Evolutionary conservation across 2,113 vertebrate genomes (phyloP), one percentile per base, ranked within the genome.

Genomic region (Centropus bengalensis): DNA sequence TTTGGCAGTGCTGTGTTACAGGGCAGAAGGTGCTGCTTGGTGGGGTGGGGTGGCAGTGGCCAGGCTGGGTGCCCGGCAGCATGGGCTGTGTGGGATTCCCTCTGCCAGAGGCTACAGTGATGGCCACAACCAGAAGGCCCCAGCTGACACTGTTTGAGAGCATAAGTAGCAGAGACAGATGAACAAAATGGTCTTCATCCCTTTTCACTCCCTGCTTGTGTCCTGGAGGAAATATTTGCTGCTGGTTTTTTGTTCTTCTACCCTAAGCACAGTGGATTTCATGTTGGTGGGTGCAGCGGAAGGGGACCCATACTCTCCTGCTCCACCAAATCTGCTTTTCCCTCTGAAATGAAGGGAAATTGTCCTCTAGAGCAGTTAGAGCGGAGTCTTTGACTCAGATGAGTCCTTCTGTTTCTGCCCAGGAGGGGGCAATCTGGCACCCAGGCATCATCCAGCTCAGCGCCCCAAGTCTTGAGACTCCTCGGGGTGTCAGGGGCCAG

Each of bases 381-480:
- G 17, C 20, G 22, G 18, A 83, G 42, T 44, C 44, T 51, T 36
- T 78, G 71, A 49, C 6, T 89, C 44, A 51, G 0, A 1, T 56
- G 30, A 69, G 56, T 60, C n/a, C 90, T 96, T 91, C 90, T 94
- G 49, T 51, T 84, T 94, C 76, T 90, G 92, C 93, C 94, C 93
- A 96, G 95, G 91, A 96, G 96, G 96, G 94, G 96, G 96, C 94
- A 93, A 91, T 73, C 84, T 6, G 12, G 73, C 69, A 62, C 36
- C 30, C 88, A 78, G 68, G 14, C 63, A 60, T n/a, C 42, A 56
- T 23, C 19, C 75, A 78, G 51, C 51, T 45, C 17, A 52, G 42
- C 0, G 3, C 38, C 68, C 26, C 60, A 64, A n/a, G 32, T 55
- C 66, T 81, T n/a, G 49, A 74, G 76, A 8, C 59, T 70, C 19